Percentiles rank a stretch among this genome's conserved stretches.
These are phyloP conservation scores for Leptinotarsa texana DNA, from an alignment of 1,140 invertebrate genomes.

Conservation along the genomic window DNA sequence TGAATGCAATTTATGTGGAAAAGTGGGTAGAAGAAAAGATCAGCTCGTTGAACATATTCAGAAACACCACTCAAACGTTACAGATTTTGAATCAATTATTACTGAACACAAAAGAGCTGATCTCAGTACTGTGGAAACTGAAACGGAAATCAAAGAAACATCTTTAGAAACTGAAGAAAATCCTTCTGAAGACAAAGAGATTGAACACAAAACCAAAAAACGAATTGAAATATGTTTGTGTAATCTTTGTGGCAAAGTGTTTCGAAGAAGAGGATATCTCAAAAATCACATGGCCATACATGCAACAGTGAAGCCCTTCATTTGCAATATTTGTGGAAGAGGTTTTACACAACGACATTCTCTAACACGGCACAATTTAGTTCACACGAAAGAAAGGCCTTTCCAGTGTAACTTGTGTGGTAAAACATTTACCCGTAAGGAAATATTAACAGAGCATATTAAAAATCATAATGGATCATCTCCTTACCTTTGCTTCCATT, in stretches of 20 bases:
- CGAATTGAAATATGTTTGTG: constrained; percentile 35
- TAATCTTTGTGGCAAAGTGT: constrained; percentile 47
- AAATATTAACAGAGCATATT: constrained; percentile 22
- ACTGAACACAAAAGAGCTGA: constrained; percentile 1
- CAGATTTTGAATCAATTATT: background rate
- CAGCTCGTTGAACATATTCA: constrained; percentile 23
- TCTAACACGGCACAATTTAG: constrained; percentile 64
- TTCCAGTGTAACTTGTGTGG: constrained; percentile 33
- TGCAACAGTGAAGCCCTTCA: constrained; percentile 72
- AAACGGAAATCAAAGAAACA: background rate
- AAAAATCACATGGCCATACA: constrained; percentile 70
- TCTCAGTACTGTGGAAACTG: background rate
- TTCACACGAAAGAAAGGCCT: constrained; percentile 50
- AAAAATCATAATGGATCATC: constrained; percentile 17
- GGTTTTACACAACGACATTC: constrained; percentile 69
- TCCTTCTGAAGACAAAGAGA: background rate
- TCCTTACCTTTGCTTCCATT: constrained; percentile 23
- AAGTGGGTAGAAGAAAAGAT: constrained; percentile 55
- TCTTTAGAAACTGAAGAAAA: background rate
- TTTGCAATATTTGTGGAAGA: constrained; percentile 75
- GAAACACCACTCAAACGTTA: constrained; percentile 13
- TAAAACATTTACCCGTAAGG: constrained; percentile 24
- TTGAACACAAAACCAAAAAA: background rate
- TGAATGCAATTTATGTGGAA: constrained; percentile 71
- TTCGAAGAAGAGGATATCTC: constrained; percentile 44